A percentile compares a stretch with the other conserved stretches of the same genome.
Evolutionary conservation across 1,140 invertebrate species (phyloP).

Genomic region (Coboldia fuscipes): DNA sequence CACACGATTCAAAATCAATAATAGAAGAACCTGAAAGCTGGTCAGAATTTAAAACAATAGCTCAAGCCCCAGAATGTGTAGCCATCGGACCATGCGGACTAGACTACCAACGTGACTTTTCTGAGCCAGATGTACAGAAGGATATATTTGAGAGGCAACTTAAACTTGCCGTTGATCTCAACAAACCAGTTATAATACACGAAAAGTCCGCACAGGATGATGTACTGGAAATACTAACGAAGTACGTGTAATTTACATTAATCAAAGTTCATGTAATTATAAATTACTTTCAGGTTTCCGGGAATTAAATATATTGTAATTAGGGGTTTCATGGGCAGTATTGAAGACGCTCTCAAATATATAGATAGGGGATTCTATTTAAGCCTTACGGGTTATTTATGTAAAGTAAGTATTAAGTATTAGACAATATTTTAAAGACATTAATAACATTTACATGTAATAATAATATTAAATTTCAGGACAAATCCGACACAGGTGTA

Average conservation of each 20-base stretch:
- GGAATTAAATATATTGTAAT: conserved; percentile 62
- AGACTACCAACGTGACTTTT: conserved; percentile 88
- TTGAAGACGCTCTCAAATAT: conserved; percentile 63
- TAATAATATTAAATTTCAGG: conserved; percentile 34
- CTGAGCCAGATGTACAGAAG: conserved; percentile 65
- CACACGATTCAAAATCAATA: conserved; percentile 89
- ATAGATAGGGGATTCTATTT: conserved; percentile 75
- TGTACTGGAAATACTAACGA: conserved; percentile 36
- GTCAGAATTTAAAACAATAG: conserved; percentile 46
- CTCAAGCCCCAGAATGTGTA: conserved; percentile 69
- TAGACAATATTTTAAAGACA: background rate
- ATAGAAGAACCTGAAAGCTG: conserved; percentile 48
- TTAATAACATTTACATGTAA: background rate
- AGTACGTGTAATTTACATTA: conserved; percentile 12
- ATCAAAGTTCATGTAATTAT: background rate
- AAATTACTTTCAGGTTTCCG: conserved; percentile 19
- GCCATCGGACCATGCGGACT: conserved; percentile 86
- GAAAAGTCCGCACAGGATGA: conserved; percentile 78
- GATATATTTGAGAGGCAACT: conserved; percentile 79
- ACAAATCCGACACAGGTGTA: conserved; percentile 78
- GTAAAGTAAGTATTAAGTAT: conserved; percentile 9
- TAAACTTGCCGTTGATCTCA: conserved; percentile 62
- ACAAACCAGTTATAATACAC: conserved; percentile 79
- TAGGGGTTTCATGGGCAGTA: conserved; percentile 83
- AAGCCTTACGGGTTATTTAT: conserved; percentile 49